These are phyloP conservation scores for Agapostemon virescens DNA, from an alignment of 2,888 invertebrate species.

Conservation along the genomic window DNA sequence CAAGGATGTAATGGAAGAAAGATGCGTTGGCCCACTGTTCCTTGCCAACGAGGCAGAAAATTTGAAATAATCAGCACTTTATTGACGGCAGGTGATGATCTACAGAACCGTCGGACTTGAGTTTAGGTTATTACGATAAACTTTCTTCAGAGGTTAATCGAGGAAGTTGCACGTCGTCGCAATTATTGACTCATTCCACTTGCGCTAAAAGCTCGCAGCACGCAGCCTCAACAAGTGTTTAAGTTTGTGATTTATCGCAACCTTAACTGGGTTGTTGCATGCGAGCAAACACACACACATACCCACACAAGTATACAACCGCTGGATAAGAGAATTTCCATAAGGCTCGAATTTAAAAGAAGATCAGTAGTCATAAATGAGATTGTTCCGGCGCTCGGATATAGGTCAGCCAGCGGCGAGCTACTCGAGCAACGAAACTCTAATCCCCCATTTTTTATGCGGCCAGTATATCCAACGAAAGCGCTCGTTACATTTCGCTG, in stretches of 20 bases:
- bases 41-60: no score
- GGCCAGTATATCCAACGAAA: not conserved
- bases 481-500: not conserved
- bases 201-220: not conserved
- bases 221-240: not conserved
- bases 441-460: constrained; percentile 9
- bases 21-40: no score
- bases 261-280: constrained; percentile 3
- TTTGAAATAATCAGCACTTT: not conserved
- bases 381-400: not conserved
- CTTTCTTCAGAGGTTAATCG: not conserved
- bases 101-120: not conserved
- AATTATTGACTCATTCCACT: not conserved
- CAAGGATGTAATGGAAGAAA: no score
- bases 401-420: not conserved
- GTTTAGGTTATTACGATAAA: not conserved
- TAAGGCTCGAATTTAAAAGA: not conserved
- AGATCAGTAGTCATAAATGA: constrained; percentile 11
- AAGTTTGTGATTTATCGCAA: not conserved
- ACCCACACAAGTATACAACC: no score
- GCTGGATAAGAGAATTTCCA: not conserved
- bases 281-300: not conserved
- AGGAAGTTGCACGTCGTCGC: not conserved
- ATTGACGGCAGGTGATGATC: no score
- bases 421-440: not conserved